Evolutionary conservation across 2,888 invertebrate species (phyloP), one percentile per base, ranked within the genome.

Genomic region (Esperia sulphurella): DNA sequence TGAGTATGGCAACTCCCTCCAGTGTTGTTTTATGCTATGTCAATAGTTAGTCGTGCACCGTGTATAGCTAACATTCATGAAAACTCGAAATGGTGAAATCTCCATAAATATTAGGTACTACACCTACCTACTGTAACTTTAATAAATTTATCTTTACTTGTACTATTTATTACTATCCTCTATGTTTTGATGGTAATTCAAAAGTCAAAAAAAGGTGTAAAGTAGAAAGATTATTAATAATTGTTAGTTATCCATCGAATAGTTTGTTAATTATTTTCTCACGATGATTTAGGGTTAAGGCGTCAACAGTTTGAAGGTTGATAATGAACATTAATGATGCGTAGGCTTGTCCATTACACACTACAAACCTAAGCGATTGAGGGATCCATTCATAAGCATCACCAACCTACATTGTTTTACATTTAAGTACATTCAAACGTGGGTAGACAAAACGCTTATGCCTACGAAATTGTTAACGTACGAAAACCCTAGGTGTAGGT

Each of bases 401-500:
- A 21, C 21, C 47, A 51, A 30, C 45, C 50, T 50, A 50, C 50
- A 41, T 52, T 48, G 45, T 53, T 38, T 46, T 50, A 10, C 38
- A 29, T 40, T 44, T 41, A 42, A 8, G 40, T 39, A 37, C 30
- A 42, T 14, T 8, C 13, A n/a, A n/a, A 45, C 30, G 54, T 53
- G 46, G 55, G 51, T 39, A 45, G 13, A 42, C 43, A 33, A 38
- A 44, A 41, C 52, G 52, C 54, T 54, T 58, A 52, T 55, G 51
- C 51, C n/a, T n/a, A n/a, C n/a, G n/a, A n/a, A n/a, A n/a, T 37
- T 45, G 48, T 45, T 50, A 30, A 30, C 58, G 54, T 48, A 56
- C 54, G 46, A 41, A 33, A 46, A 47, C 52, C 56, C 55, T 55
- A 58, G 52, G 52, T n/a, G n/a, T n/a, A n/a, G 55, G 45, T 30